These are phyloP conservation scores for Hirtodrosophila histrioides DNA, from an alignment of 2,888 invertebrate species.

Conservation along the genomic window DNA sequence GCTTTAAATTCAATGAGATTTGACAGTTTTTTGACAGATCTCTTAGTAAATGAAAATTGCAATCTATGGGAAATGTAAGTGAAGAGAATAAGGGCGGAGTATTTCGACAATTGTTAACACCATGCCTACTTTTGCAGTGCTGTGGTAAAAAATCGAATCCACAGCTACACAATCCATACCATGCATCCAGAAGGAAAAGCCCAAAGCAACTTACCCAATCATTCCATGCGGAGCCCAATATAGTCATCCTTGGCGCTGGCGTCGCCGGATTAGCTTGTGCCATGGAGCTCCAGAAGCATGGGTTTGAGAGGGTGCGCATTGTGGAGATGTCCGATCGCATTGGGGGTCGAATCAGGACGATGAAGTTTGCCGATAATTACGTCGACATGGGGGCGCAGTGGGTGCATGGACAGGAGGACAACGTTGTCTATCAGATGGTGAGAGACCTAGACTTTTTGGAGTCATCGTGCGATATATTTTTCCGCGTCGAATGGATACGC, in stretches of 20 bases:
- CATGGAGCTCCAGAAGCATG: constrained; percentile 78
- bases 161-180: constrained; percentile 25
- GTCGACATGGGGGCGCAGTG: constrained; percentile 88
- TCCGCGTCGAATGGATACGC: constrained; percentile 58
- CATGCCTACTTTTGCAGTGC: constrained; percentile 13
- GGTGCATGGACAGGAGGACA: constrained; percentile 87
- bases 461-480: constrained; percentile 34
- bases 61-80: constrained; percentile 48
- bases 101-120: neutral
- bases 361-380: constrained; percentile 85
- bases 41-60: constrained; percentile 3
- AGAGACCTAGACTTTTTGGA: constrained; percentile 55
- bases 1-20: neutral
- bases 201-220: constrained; percentile 10
- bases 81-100: neutral
- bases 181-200: constrained; percentile 13
- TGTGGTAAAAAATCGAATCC: constrained; percentile 12
- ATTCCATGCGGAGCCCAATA: constrained; percentile 41
- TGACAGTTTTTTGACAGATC: constrained; percentile 1
- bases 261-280: constrained; percentile 81
- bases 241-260: constrained; percentile 81
- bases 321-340: constrained; percentile 87
- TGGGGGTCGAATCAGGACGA: constrained; percentile 87
- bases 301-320: constrained; percentile 84
- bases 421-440: constrained; percentile 86